Evolutionary conservation across 1,140 invertebrate genomes (phyloP).

Genomic region (Dysdera silvatica): DNA sequence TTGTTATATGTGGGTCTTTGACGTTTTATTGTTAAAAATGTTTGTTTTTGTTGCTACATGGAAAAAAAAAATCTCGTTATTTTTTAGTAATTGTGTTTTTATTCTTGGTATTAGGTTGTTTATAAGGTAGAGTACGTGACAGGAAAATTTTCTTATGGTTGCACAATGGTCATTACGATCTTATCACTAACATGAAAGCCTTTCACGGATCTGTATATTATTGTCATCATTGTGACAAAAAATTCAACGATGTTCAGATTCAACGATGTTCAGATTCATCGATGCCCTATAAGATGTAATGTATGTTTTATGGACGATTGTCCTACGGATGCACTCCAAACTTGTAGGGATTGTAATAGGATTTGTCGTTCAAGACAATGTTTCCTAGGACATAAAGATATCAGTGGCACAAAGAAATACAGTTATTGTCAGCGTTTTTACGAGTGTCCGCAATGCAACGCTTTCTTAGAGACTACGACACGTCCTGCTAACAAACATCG

Average conservation of each 20-base stretch:
- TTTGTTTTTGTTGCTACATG: not conserved
- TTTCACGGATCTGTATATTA: too few relatives aligned
- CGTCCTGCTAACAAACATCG: too few relatives aligned
- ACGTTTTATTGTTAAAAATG: not conserved
- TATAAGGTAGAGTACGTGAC: not conserved
- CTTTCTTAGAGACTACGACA: too few relatives aligned
- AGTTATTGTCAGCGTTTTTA: too few relatives aligned
- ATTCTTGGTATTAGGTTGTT: not conserved
- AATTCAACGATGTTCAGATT: not conserved
- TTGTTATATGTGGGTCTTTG: too few relatives aligned
- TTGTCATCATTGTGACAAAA: too few relatives aligned
- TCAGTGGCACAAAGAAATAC: not conserved
- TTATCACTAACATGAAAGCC: not conserved
- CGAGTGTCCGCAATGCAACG: too few relatives aligned
- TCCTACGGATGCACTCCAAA: not conserved
- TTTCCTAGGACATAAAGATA: not conserved
- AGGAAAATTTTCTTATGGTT: not conserved
- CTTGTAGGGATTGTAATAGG: not conserved
- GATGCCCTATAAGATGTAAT: not conserved
- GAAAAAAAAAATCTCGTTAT: not conserved
- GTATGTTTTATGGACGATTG: not conserved
- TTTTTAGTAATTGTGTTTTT: not conserved
- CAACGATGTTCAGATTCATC: not conserved
- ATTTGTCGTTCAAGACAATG: not conserved
- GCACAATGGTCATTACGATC: not conserved